phyloP scores from a whole-genome alignment of 2,797 vertebrate species.

The Sus cebifrons region DNA sequence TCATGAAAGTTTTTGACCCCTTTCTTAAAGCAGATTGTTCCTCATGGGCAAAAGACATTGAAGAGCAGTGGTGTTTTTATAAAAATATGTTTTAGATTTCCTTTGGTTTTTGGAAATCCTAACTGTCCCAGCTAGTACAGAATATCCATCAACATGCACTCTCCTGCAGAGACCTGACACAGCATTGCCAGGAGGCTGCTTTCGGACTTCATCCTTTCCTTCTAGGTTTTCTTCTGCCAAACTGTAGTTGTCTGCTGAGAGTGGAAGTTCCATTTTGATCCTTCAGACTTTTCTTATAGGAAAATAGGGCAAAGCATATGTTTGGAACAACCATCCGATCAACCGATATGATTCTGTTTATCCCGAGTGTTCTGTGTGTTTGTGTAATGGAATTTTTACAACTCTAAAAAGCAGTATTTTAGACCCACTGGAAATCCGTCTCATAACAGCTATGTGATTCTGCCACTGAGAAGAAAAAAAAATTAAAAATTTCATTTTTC shows the following conservation, averaged over 20 bases:
- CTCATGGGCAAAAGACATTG: conserved; percentile 45
- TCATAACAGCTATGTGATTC: conserved; percentile 78
- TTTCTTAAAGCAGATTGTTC: conserved; percentile 56
- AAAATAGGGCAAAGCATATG: conserved; percentile 67
- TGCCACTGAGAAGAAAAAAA: conserved; percentile 84
- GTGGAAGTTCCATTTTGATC: conserved; percentile 70
- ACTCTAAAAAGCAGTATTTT: conserved; percentile 80
- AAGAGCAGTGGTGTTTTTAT: conserved; percentile 40
- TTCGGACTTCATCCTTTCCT: neutral
- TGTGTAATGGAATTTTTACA: conserved; percentile 82
- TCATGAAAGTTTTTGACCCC: neutral
- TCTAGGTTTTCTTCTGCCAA: neutral
- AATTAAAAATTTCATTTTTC: conserved; percentile 83
- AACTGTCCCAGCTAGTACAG: neutral
- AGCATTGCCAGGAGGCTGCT: neutral
- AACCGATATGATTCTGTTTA: conserved; percentile 72
- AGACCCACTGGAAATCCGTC: conserved; percentile 43
- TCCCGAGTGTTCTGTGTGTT: conserved; percentile 77
- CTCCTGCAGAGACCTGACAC: neutral
- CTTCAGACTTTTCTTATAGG: conserved; percentile 54
- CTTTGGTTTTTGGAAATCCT: neutral
- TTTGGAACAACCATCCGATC: conserved; percentile 65
- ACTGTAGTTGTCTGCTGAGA: conserved; percentile 55
- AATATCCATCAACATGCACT: neutral
- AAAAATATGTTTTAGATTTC: conserved; percentile 12